Evolutionary conservation across 2,888 invertebrate genomes (phyloP).

Genomic region (Iselma pallidipennis): DNA sequence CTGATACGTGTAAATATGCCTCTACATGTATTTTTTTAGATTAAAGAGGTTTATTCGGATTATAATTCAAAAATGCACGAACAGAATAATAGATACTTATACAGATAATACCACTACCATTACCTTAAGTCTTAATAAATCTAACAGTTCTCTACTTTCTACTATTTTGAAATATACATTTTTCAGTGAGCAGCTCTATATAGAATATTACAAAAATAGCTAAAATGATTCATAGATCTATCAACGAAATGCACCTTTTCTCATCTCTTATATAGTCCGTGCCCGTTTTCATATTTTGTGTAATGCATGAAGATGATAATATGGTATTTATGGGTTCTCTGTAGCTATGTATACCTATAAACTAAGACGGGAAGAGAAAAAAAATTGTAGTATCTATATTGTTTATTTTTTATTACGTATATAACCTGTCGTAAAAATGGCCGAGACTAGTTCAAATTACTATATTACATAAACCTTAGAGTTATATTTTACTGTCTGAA

Average conservation of each 20-base stretch:
- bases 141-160: background rate
- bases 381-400: slow-evolving; percentile 18
- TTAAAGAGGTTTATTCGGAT: no score
- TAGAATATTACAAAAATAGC: slow-evolving; percentile 10
- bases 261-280: background rate
- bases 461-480: slow-evolving; percentile 24
- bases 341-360: background rate
- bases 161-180: background rate
- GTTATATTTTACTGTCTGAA: slow-evolving; percentile 29
- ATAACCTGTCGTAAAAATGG: slow-evolving; percentile 26
- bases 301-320: slow-evolving; percentile 31
- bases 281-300: slow-evolving; percentile 28
- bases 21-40: no score
- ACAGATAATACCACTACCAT: no score
- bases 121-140: no score
- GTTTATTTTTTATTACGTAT: slow-evolving; percentile 31
- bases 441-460: slow-evolving; percentile 30
- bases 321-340: slow-evolving; percentile 18
- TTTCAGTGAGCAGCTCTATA: background rate
- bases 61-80: no score
- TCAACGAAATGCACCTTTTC: slow-evolving; percentile 28
- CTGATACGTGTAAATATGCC: no score
- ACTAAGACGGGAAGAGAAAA: background rate
- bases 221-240: slow-evolving; percentile 24
- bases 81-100: no score